A percentile compares a stretch with the other conserved stretches of the same genome.
These are phyloP conservation scores for Poecilobothrus nobilitatus DNA, from an alignment of 2,888 invertebrate species.

Conservation along the genomic window DNA sequence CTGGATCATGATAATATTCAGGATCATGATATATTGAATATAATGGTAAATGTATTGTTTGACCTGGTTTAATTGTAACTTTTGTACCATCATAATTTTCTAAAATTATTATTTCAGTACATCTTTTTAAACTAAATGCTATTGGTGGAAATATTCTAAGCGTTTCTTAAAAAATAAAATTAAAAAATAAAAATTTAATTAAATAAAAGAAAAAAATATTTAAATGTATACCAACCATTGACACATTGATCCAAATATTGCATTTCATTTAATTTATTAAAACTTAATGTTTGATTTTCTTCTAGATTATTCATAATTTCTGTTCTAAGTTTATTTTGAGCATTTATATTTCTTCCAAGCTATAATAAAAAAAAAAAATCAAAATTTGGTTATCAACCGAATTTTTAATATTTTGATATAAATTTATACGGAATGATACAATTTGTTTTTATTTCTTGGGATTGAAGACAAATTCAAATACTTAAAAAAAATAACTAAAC, in stretches of 20 bases:
- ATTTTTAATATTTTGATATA: too few species aligned
- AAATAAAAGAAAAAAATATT: background rate
- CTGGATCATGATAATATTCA: constrained; percentile 30
- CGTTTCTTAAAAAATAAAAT: constrained; percentile 27
- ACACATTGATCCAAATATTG: constrained; percentile 37
- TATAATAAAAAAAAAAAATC: too few species aligned
- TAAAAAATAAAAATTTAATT: background rate
- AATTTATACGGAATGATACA: too few species aligned
- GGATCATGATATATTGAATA: constrained; percentile 37
- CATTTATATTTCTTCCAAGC: constrained; percentile 27
- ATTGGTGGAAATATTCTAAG: constrained; percentile 32
- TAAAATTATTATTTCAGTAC: constrained; percentile 28
- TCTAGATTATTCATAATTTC: constrained; percentile 26
- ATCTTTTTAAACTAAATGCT: constrained; percentile 29
- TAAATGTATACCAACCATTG: constrained; percentile 27
- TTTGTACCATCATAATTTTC: constrained; percentile 21
- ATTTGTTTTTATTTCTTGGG: too few species aligned
- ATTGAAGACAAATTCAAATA: too few species aligned
- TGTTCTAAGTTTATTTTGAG: constrained; percentile 31
- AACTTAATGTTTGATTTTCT: constrained; percentile 23
- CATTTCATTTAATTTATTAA: constrained; percentile 30
- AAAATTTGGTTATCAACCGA: too few species aligned
- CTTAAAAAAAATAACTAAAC: too few species aligned
- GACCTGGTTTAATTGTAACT: constrained; percentile 30
- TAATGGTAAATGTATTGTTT: constrained; percentile 34